Conservation (phyloP, 2,113 vertebrate genomes). For the Pluvialis apricaria region DNA sequence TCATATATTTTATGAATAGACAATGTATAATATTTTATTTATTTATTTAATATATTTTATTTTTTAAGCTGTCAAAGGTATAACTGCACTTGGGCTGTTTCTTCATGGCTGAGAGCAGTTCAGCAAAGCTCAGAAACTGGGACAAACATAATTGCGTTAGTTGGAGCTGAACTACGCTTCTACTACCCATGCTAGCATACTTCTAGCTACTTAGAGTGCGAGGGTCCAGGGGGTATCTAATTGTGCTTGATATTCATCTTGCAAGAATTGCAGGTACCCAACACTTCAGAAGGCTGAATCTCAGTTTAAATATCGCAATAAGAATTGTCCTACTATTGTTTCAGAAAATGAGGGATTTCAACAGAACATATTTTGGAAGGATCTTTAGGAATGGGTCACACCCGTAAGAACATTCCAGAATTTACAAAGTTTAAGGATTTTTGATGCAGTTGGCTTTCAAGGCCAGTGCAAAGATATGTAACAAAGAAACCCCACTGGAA, state of each 20-base stretch:
- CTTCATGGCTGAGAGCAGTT: not conserved
- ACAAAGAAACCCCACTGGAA: not conserved
- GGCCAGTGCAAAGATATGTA: not conserved
- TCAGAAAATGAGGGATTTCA: not conserved
- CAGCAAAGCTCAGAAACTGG: not conserved
- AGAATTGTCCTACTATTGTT: not conserved
- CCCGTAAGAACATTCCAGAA: not conserved
- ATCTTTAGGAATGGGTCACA: not conserved
- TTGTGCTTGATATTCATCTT: not conserved
- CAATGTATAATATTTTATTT: not conserved
- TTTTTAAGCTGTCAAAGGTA: not conserved
- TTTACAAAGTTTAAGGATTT: not conserved
- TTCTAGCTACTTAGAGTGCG: not conserved
- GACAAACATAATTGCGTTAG: not conserved
- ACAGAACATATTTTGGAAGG: not conserved
- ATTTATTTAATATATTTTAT: not conserved
- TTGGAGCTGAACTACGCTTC: not conserved
- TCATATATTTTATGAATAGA: not conserved
- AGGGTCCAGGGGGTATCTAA: not conserved
- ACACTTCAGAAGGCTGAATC: not conserved
- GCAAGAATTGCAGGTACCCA: not conserved
- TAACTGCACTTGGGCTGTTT: not conserved
- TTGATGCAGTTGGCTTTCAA: not conserved
- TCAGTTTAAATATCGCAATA: not conserved
- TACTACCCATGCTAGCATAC: not conserved